Evolutionary conservation across 2,888 invertebrate genomes (phyloP), one percentile per base, ranked within the genome.

Genomic region (Malthinus flaveolus): DNA sequence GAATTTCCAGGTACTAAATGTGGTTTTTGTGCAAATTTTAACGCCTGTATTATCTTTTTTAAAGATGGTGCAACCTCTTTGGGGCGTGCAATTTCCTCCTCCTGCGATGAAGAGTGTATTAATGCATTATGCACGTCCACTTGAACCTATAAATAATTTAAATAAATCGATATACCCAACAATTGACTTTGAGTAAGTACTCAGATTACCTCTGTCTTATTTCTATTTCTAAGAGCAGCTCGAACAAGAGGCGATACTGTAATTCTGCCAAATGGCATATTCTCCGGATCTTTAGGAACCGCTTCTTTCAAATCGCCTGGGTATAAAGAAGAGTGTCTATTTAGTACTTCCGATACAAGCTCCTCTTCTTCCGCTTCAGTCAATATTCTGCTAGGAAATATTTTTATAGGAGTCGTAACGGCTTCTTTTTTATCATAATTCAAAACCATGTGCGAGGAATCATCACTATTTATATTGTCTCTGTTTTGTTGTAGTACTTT

Each of bases 21-120:
- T 5, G 61, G 63, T 37, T 59, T 61, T 49, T 58, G 60, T 5
- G 61, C 62, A 23, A 52, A 34, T 3, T 59, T 59, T 4, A 66
- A 49, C 31, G 54, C 59, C 8, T 66, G 52, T n/a, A 66, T 50
- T 7, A 64, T 61, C 39, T 62, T 48, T 45, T 62, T 50, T 10
- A 66, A 15, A 34, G 62, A 54, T 1, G 59, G 57, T 8, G 54
- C 44, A 11, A 66, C 47, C 8, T 56, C 44, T 13, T 42, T 46
- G 35, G 37, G 49, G 7, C 0, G 1, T 32, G 32, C 1, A 0
- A 1, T n/a, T n/a, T 5, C 5, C 5, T 9, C 1, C 11, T 49
- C 36, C 9, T 23, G 11, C 7, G 8, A 1, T 13, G 13, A n/a
- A 6, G 4, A 13, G n/a, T 12, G 11, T 31, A 4, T 32, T 6